phyloP scores from a whole-genome alignment of 2,113 vertebrate genomes.

The Myrmophylax atrothorax region DNA sequence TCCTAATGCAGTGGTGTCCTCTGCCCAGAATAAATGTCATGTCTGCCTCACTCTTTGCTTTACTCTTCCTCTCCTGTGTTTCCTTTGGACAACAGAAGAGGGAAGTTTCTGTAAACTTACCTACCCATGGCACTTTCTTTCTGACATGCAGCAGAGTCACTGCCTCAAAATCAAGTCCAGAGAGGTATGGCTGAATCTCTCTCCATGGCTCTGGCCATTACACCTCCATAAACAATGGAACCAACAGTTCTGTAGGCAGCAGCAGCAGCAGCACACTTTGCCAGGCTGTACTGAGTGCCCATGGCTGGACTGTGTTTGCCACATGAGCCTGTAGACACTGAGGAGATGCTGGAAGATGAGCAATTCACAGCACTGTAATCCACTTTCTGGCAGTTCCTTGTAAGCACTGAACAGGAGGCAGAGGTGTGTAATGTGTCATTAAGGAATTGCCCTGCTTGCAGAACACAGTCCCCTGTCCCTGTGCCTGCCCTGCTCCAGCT shows the following conservation, averaged over 20 bases:
- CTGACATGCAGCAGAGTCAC: not conserved
- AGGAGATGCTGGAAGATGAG: rapidly evolving
- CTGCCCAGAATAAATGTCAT: not conserved
- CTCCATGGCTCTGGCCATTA: not conserved
- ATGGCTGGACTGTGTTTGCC: rapidly evolving
- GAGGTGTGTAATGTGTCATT: rapidly evolving
- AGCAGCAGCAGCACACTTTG: not conserved
- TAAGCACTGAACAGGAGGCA: not conserved
- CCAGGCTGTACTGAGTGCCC: not conserved
- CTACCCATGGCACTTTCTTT: not conserved
- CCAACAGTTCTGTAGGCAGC: not conserved
- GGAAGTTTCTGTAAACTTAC: rapidly evolving
- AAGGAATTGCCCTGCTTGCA: not conserved
- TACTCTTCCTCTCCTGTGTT: not conserved
- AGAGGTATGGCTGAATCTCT: not conserved
- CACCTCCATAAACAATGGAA: not conserved
- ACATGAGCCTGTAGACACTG: not conserved
- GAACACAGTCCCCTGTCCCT: not conserved
- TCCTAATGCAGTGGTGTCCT: not conserved
- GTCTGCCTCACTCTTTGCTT: not conserved
- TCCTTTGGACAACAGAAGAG: not conserved
- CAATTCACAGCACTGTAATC: not conserved
- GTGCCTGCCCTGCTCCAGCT: not conserved
- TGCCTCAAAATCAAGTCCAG: not conserved
- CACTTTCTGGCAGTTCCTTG: not conserved